Conservation (phyloP, 2,888 invertebrate genomes). For the Ornithoptera priamus region DNA sequence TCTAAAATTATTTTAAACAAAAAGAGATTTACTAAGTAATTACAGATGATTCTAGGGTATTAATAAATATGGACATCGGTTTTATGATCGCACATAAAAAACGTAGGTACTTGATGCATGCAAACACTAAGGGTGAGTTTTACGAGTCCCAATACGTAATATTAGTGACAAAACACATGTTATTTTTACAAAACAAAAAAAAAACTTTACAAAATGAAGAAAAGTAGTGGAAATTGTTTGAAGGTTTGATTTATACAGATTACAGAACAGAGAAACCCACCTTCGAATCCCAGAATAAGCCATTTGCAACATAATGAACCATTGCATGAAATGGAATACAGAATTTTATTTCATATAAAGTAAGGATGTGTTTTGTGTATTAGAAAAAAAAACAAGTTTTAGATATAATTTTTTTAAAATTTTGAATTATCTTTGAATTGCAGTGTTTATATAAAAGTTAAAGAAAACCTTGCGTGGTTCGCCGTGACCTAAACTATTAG, state of each 20-base stretch:
- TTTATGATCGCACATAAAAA: conserved; percentile 8
- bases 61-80: background rate
- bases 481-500: background rate
- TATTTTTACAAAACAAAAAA: conserved; percentile 40
- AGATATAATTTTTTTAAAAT: background rate
- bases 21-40: conserved; percentile 5
- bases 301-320: conserved; percentile 42
- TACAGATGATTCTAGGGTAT: conserved; percentile 7
- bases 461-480: background rate
- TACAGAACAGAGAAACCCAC: conserved; percentile 35
- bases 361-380: conserved; percentile 5
- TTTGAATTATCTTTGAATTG: background rate
- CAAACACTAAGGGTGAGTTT: conserved; percentile 42
- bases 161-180: conserved; percentile 41
- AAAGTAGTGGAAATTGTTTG: conserved; percentile 33
- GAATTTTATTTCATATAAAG: conserved; percentile 27
- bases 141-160: conserved; percentile 36
- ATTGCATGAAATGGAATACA: conserved; percentile 56
- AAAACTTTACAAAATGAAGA: conserved; percentile 18
- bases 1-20: background rate
- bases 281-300: conserved; percentile 35
- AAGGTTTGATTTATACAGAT: conserved; percentile 42
- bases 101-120: conserved; percentile 31
- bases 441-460: background rate
- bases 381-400: background rate